phyloP scores from a whole-genome alignment of 2,888 invertebrate genomes.

The Drosophila hawaiiensis region DNA sequence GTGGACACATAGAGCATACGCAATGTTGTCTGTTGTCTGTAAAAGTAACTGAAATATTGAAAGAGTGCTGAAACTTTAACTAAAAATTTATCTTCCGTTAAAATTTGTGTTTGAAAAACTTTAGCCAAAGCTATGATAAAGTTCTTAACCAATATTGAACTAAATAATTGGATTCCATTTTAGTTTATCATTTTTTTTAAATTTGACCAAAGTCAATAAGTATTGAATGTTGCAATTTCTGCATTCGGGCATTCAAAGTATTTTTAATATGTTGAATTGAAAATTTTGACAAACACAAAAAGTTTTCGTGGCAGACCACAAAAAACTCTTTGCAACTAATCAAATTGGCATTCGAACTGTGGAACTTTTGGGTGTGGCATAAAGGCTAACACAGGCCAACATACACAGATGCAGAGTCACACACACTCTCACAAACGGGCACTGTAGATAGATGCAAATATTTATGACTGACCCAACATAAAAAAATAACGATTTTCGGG shows the following conservation, averaged over 20 bases:
- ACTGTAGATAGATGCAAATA: conserved; percentile 53
- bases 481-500: conserved; percentile 6
- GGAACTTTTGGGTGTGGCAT: conserved; percentile 35
- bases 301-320: conserved; percentile 42
- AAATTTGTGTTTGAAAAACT: background rate
- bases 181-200: conserved; percentile 8
- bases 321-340: conserved; percentile 62
- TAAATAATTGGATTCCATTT: conserved; percentile 19
- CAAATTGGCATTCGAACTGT: conserved; percentile 55
- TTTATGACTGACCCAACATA: conserved; percentile 19
- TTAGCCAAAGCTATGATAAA: background rate
- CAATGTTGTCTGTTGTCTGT: background rate
- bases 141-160: conserved; percentile 16
- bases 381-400: background rate
- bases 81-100: background rate
- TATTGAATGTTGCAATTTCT: conserved; percentile 12
- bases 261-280: conserved; percentile 35
- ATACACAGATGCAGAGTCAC: background rate
- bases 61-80: background rate
- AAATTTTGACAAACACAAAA: conserved; percentile 38
- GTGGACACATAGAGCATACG: conserved; percentile 29
- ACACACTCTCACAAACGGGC: conserved; percentile 13
- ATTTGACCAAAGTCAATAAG: background rate
- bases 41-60: background rate
- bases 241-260: conserved; percentile 5